These are phyloP conservation scores for Pectinophora gossypiella DNA, from an alignment of 1,140 invertebrate genomes.

Conservation along the genomic window DNA sequence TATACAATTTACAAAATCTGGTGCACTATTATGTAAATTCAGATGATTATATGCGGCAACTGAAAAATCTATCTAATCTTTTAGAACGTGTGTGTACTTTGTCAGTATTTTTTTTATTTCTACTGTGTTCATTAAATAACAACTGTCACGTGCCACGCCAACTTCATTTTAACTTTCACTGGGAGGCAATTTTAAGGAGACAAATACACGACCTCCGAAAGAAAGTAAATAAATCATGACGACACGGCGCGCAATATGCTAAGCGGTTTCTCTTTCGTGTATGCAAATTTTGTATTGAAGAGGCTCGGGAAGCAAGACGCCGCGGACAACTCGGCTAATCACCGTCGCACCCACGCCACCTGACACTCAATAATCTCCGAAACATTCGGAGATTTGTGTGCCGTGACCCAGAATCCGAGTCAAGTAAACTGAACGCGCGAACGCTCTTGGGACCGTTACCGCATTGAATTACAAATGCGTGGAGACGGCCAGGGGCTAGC, in stretches of 20 bases:
- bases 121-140: slow-evolving; percentile 27
- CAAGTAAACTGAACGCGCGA: slow-evolving; percentile 39
- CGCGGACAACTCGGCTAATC: neutral
- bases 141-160: slow-evolving; percentile 31
- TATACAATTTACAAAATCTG: too few species aligned
- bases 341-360: slow-evolving; percentile 12
- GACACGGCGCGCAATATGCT: slow-evolving; percentile 26
- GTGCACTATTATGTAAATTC: too few species aligned
- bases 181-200: slow-evolving; percentile 40
- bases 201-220: slow-evolving; percentile 48
- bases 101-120: neutral
- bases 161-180: slow-evolving; percentile 56
- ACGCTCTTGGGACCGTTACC: slow-evolving; percentile 55
- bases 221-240: slow-evolving; percentile 55
- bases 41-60: too few species aligned
- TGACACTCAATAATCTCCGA: slow-evolving; percentile 19
- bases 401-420: slow-evolving; percentile 43
- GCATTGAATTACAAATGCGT: slow-evolving; percentile 62
- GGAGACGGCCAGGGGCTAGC: slow-evolving; percentile 28
- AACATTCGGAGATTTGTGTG: slow-evolving; percentile 32
- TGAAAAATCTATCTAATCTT: too few species aligned
- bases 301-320: neutral
- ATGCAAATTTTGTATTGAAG: slow-evolving; percentile 29
- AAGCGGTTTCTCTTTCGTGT: slow-evolving; percentile 48
- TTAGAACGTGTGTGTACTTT: too few species aligned